Evolutionary conservation across 2,888 invertebrate genomes (phyloP).

Genomic region (Acrobasis suavella): DNA sequence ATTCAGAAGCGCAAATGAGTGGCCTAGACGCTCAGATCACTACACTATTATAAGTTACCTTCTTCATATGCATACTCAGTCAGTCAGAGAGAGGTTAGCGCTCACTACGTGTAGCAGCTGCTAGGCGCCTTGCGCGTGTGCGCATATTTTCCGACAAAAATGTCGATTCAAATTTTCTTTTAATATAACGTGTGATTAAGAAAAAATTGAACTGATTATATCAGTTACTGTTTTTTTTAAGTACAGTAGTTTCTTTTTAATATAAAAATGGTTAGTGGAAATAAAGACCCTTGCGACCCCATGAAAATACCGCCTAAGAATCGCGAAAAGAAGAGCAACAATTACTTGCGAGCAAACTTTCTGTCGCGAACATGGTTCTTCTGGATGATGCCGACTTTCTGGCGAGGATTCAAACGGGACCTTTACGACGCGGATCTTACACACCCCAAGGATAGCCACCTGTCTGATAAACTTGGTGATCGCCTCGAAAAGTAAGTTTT

Average conservation of each 20-base stretch:
- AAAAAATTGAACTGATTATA: constrained; percentile 25
- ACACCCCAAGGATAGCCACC: constrained; percentile 85
- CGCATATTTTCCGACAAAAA: constrained; percentile 37
- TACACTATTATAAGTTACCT: constrained; percentile 14
- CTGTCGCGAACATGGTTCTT: constrained; percentile 74
- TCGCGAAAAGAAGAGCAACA: constrained; percentile 75
- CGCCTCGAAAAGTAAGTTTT: constrained; percentile 82
- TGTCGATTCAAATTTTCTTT: constrained; percentile 50
- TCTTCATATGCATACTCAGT: constrained; percentile 36
- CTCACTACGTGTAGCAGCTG: constrained; percentile 59
- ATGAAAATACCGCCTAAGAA: constrained; percentile 73
- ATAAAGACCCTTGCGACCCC: constrained; percentile 67
- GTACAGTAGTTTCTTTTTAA: constrained; percentile 3
- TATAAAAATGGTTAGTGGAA: constrained; percentile 76
- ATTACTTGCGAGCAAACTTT: constrained; percentile 69
- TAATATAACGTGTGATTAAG: constrained; percentile 40
- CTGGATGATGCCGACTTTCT: constrained; percentile 81
- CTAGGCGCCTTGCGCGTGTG: constrained; percentile 63
- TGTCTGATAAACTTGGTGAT: constrained; percentile 84
- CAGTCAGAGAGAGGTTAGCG: constrained; percentile 68
- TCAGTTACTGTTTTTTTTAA: constrained; percentile 28
- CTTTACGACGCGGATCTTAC: constrained; percentile 87
- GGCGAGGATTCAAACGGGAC: constrained; percentile 84
- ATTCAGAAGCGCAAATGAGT: background rate
- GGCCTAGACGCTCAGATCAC: constrained; percentile 14